Evolutionary conservation across 2,888 invertebrate species (phyloP).

Genomic region (Zonitis immaculata): DNA sequence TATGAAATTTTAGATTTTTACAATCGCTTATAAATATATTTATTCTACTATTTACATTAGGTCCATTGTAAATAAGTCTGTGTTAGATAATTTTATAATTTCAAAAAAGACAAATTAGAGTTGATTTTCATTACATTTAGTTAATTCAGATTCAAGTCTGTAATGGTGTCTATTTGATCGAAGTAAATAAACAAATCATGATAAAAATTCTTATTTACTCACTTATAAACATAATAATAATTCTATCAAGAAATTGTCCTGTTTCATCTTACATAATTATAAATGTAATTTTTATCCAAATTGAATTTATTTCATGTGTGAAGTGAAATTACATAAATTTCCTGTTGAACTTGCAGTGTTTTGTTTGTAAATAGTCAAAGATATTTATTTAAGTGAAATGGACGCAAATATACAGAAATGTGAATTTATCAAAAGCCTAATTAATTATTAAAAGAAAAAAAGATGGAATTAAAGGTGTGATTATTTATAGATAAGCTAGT

Average conservation of each 20-base stretch:
- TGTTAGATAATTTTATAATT: too few species aligned
- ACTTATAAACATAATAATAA: slow-evolving; percentile 15
- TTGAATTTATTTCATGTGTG: slow-evolving; percentile 23
- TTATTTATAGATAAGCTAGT: slow-evolving; percentile 41
- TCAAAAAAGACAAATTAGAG: too few species aligned
- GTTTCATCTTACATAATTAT: slow-evolving; percentile 28
- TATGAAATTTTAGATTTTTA: too few species aligned
- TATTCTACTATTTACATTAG: too few species aligned
- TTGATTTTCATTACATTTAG: too few species aligned
- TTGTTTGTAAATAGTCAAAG: slow-evolving; percentile 32
- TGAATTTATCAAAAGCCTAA: slow-evolving; percentile 38
- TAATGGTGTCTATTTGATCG: neutral
- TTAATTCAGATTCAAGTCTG: too few species aligned
- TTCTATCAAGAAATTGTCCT: slow-evolving; percentile 24
- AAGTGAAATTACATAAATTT: slow-evolving; percentile 25
- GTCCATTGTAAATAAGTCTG: too few species aligned
- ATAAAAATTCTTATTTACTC: too few species aligned
- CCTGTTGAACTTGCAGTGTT: slow-evolving; percentile 28
- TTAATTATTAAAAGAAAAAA: neutral
- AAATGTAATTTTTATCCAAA: slow-evolving; percentile 24
- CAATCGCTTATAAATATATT: too few species aligned
- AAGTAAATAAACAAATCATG: too few species aligned
- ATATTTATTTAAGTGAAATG: slow-evolving; percentile 22
- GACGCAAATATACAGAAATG: slow-evolving; percentile 22
- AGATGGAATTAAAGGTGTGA: slow-evolving; percentile 39